Percentiles rank a stretch among this genome's conserved stretches.
Evolutionary conservation across 1,140 invertebrate genomes (phyloP).

Genomic region (Nasonia giraulti): DNA sequence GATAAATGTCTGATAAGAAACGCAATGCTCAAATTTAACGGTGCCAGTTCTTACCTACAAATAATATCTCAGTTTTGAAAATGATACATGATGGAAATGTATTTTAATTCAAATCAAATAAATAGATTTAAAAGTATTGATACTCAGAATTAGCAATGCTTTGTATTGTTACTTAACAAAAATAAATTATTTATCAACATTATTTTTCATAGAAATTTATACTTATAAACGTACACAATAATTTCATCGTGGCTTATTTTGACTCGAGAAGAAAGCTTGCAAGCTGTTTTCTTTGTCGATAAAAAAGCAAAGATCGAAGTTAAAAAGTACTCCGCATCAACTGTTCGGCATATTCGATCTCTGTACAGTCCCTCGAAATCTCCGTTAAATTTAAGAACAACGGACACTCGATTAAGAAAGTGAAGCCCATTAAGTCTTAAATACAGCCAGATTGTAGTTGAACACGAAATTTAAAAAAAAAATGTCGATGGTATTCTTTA

Average conservation of each 20-base stretch:
- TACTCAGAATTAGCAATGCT: neutral
- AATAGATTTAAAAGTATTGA: neutral
- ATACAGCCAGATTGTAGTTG: neutral
- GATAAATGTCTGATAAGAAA: neutral
- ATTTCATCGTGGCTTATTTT: constrained; percentile 15
- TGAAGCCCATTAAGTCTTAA: constrained; percentile 22
- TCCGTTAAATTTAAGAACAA: neutral
- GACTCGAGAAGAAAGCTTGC: too few species aligned
- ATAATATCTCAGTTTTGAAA: neutral
- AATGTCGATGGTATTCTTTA: constrained; percentile 16
- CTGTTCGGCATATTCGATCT: neutral
- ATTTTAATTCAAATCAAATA: neutral
- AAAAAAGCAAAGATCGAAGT: neutral
- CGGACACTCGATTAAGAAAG: neutral
- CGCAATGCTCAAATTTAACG: neutral
- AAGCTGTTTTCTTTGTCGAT: too few species aligned
- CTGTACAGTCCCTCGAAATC: neutral
- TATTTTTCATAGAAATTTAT: neutral
- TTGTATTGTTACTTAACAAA: neutral
- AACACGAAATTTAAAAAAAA: constrained; percentile 21
- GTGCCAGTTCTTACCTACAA: neutral
- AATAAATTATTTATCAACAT: neutral
- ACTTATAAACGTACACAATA: neutral
- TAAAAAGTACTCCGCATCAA: neutral
- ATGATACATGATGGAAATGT: neutral